Evolutionary conservation across 2,888 invertebrate species (phyloP).

Genomic region (Keiferia lycopersicella): DNA sequence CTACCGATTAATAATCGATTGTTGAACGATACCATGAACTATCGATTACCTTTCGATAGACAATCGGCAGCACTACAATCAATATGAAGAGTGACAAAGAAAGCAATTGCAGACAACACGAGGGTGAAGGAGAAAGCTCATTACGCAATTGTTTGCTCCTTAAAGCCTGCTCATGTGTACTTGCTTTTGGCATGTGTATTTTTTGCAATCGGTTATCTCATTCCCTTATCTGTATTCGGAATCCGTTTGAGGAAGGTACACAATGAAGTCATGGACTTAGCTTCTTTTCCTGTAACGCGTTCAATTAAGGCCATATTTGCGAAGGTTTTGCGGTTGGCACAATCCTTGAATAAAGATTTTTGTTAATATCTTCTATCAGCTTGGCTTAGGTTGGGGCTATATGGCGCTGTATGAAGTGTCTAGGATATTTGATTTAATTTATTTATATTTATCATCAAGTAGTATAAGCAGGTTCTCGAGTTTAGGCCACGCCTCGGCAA

Average conservation of each 20-base stretch:
- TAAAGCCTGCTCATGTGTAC: conserved; percentile 31
- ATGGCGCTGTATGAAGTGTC: no score
- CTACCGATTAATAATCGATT: no score
- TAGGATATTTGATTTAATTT: no score
- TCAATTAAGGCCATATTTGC: background rate
- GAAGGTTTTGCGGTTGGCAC: background rate
- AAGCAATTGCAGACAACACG: conserved; percentile 31
- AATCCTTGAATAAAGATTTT: background rate
- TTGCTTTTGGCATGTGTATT: conserved; percentile 19
- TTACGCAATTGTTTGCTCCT: conserved; percentile 48
- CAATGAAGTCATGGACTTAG: conserved; percentile 58
- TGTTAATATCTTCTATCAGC: background rate
- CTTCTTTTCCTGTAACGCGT: conserved; percentile 38
- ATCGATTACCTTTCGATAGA: no score
- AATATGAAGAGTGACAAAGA: conserved; percentile 46
- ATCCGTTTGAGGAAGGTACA: conserved; percentile 42
- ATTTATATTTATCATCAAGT: no score
- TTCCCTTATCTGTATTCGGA: conserved; percentile 42
- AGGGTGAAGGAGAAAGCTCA: conserved; percentile 55
- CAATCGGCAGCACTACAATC: no score
- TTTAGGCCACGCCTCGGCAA: no score
- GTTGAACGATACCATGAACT: no score
- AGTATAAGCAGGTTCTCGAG: no score
- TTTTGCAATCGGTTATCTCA: conserved; percentile 31
- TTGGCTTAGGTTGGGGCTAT: no score